These are phyloP conservation scores for Amphiura filiformis DNA, from an alignment of 35 echinoderm and acorn worm species.

Conservation along the genomic window DNA sequence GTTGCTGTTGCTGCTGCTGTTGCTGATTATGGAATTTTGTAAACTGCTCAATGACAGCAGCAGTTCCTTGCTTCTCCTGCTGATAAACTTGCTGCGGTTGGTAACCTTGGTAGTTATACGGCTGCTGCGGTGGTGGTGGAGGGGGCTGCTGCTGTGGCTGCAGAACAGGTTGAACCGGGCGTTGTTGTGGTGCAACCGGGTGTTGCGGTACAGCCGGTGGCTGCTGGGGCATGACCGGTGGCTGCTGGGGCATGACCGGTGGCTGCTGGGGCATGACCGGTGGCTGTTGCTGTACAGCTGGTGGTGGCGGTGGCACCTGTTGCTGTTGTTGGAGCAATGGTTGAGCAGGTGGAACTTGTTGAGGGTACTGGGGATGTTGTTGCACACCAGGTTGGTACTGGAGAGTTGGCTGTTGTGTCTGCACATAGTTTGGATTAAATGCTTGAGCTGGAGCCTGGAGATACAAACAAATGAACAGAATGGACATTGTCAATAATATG, in stretches of 20 bases:
- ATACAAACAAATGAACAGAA: too few relatives aligned
- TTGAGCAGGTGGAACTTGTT: too few relatives aligned
- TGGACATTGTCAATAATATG: too few relatives aligned
- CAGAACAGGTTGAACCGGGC: not conserved
- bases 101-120: not conserved
- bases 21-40: constrained; percentile 18
- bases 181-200: not conserved
- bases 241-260: constrained; percentile 12
- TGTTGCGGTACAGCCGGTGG: not conserved
- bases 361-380: too few relatives aligned
- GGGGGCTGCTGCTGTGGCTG: constrained; percentile 37
- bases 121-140: constrained; percentile 15
- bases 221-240: constrained; percentile 9
- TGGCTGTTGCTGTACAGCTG: not conserved
- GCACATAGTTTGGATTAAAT: not conserved
- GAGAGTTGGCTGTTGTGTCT: not conserved
- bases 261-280: not conserved
- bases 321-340: not conserved
- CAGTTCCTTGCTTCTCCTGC: constrained; percentile 19
- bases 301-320: not conserved
- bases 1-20: constrained; percentile 2
- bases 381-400: not conserved
- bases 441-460: not conserved
- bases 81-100: not conserved
- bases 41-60: constrained; percentile 17